Percentiles rank a stretch among this genome's conserved stretches.
These are phyloP conservation scores for Eremophila alpestris DNA, from an alignment of 2,797 vertebrate genomes.

Conservation along the genomic window DNA sequence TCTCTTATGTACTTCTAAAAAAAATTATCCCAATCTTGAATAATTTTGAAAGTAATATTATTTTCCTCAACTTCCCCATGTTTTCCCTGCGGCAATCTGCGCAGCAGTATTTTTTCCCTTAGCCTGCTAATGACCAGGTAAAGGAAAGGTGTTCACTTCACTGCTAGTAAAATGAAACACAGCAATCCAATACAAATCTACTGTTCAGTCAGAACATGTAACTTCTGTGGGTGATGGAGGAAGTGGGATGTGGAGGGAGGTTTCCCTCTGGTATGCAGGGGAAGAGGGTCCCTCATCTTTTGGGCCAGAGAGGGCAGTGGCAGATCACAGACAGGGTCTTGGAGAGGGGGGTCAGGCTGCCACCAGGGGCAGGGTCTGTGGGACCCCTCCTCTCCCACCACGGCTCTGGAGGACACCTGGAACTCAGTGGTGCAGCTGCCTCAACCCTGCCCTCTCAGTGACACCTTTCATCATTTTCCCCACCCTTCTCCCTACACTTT, in stretches of 20 bases:
- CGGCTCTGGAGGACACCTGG: not conserved
- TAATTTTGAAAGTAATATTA: not conserved
- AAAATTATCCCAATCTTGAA: not conserved
- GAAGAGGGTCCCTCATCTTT: not conserved
- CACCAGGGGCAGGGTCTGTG: not conserved
- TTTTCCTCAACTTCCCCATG: not conserved
- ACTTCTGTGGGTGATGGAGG: accelerated
- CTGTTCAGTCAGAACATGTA: not conserved
- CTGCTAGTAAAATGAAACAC: not conserved
- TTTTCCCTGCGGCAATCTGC: not conserved
- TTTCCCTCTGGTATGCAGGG: not conserved
- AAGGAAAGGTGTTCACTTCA: not conserved
- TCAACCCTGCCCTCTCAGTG: not conserved
- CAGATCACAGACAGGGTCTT: accelerated
- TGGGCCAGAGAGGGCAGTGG: accelerated
- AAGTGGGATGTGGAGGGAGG: not conserved
- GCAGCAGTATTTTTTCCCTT: not conserved
- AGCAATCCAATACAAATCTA: not conserved
- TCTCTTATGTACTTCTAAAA: not conserved
- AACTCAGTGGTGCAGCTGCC: not conserved
- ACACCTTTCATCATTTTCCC: not conserved
- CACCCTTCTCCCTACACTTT: not conserved
- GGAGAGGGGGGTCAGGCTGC: accelerated
- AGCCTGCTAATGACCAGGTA: not conserved
- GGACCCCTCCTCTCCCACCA: accelerated